phyloP scores from a whole-genome alignment of 1,140 invertebrate species.

The Solenopsis invicta region DNA sequence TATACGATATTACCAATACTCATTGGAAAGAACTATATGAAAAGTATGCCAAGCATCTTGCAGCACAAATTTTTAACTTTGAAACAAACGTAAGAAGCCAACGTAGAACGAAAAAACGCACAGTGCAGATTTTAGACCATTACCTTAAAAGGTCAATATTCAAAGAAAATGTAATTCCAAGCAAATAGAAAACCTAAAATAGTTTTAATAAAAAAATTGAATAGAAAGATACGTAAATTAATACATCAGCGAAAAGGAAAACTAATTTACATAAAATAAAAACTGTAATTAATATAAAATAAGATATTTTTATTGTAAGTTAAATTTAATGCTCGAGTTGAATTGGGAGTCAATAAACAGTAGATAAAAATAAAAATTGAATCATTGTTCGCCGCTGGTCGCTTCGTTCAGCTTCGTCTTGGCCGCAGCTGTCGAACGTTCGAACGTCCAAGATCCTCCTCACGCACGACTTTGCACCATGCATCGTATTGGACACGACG shows the following conservation, averaged over 20 bases:
- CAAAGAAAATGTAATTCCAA: not conserved
- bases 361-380: no score
- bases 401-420: no score
- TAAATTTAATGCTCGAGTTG: constrained; percentile 12
- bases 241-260: constrained; percentile 55
- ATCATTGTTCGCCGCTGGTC: no score
- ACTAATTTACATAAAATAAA: not conserved
- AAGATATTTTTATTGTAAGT: constrained; percentile 25
- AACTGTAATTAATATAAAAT: not conserved
- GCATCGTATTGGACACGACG: no score
- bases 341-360: no score
- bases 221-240: constrained; percentile 20
- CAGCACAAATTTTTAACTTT: not conserved
- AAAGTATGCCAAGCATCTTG: not conserved
- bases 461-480: no score
- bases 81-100: not conserved
- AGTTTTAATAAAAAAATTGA: not conserved
- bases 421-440: no score
- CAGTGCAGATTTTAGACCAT: not conserved
- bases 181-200: not conserved
- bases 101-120: not conserved
- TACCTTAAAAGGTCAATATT: not conserved
- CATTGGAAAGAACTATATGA: constrained; percentile 10
- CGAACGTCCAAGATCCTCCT: no score
- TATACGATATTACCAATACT: constrained; percentile 9